Conservation (phyloP, 2,888 invertebrate genomes). For the Aquatica leii region DNA sequence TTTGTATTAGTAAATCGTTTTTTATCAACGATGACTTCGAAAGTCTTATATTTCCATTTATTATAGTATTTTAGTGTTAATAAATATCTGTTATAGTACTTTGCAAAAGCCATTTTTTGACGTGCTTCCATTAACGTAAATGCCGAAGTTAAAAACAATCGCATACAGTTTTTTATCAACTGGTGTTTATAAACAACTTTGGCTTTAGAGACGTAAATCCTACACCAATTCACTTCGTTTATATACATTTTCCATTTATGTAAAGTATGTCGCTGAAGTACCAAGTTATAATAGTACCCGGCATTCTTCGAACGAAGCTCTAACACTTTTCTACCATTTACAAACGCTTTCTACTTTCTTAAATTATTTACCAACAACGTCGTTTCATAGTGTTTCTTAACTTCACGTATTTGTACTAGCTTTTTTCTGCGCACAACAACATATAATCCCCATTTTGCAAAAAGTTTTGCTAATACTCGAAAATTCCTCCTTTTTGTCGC, state of each 20-base stretch:
- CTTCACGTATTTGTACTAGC: no score
- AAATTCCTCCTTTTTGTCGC: neutral
- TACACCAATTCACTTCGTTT: constrained; percentile 32
- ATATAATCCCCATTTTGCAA: no score
- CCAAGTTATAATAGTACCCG: neutral
- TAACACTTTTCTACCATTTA: no score
- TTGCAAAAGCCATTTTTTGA: neutral
- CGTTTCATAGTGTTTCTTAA: no score
- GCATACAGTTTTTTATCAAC: constrained; percentile 43
- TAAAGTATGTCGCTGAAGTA: constrained; percentile 4
- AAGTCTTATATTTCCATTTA: neutral
- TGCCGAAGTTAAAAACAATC: constrained; percentile 44
- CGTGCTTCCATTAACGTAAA: constrained; percentile 3
- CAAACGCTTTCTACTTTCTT: no score
- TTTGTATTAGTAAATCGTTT: neutral
- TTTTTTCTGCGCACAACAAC: no score
- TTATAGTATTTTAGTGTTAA: neutral
- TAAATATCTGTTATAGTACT: neutral
- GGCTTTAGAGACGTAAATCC: constrained; percentile 40
- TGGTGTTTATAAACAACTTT: constrained; percentile 42
- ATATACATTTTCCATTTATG: constrained; percentile 35
- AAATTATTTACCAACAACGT: no score
- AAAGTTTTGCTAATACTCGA: no score
- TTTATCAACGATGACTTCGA: neutral
- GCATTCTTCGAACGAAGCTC: neutral